phyloP scores from a whole-genome alignment of 2,888 invertebrate genomes.

The Chrysotoxum bicinctum region DNA sequence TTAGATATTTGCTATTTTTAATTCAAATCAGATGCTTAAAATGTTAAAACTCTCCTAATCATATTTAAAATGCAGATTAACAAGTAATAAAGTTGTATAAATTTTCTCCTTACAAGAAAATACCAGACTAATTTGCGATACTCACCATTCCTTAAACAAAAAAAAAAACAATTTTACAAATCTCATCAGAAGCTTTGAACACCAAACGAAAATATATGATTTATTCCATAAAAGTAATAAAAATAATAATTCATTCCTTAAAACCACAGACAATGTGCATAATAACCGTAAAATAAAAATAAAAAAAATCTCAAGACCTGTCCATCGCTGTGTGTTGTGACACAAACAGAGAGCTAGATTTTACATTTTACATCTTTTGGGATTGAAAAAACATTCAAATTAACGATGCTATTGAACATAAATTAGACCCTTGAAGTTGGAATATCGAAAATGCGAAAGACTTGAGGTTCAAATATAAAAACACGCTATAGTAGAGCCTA shows the following conservation, averaged over 20 bases:
- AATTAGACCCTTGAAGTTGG: conserved; percentile 53
- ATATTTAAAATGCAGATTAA: conserved; percentile 24
- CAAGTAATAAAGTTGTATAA: conserved; percentile 1
- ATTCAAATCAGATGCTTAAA: conserved; percentile 21
- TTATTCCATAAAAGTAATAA: conserved; percentile 35
- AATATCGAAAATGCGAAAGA: conserved; percentile 49
- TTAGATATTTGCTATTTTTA: neutral
- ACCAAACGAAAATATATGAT: conserved; percentile 28
- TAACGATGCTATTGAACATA: conserved; percentile 56
- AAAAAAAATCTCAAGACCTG: conserved; percentile 20
- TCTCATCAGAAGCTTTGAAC: conserved; percentile 15
- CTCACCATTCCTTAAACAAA: neutral
- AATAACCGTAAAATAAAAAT: conserved; percentile 30
- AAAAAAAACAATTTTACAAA: conserved; percentile 7
- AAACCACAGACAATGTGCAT: conserved; percentile 28
- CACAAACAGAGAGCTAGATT: conserved; percentile 11
- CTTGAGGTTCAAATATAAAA: conserved; percentile 15
- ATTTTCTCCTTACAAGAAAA: neutral
- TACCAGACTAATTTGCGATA: conserved; percentile 2
- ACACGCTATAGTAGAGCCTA: conserved; percentile 30
- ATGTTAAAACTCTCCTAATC: conserved; percentile 24
- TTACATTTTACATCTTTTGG: conserved; percentile 24
- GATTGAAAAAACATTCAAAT: conserved; percentile 60
- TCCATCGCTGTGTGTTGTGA: conserved; percentile 17
- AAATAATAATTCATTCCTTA: conserved; percentile 24